Evolutionary conservation across 2,113 vertebrate genomes (phyloP).

Genomic region (Delphinapterus leucas): DNA sequence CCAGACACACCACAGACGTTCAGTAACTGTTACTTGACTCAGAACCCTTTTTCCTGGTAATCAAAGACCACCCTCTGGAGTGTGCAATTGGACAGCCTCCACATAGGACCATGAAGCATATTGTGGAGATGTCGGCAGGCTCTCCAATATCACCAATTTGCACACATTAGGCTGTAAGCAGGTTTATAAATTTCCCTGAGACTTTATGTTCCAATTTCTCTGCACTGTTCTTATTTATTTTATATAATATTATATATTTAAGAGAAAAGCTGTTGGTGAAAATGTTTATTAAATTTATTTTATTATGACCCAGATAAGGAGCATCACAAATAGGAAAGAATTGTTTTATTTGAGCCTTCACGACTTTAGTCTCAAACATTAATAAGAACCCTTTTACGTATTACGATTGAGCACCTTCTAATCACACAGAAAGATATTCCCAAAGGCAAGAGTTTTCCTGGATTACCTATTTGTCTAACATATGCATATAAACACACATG

Average conservation of each 20-base stretch:
- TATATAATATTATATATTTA: background rate
- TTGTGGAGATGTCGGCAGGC: background rate
- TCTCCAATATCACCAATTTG: background rate
- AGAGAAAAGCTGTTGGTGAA: background rate
- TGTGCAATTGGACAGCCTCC: background rate
- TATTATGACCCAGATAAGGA: background rate
- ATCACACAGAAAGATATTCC: background rate
- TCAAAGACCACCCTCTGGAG: background rate
- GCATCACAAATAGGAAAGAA: background rate
- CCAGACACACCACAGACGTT: background rate
- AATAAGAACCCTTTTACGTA: background rate
- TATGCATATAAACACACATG: background rate
- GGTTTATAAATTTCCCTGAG: background rate
- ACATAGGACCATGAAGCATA: no score
- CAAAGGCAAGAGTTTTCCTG: background rate
- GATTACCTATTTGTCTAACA: background rate
- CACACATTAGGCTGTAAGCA: background rate
- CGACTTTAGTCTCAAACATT: background rate
- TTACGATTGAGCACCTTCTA: background rate
- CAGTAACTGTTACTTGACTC: background rate
- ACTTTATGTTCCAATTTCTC: background rate
- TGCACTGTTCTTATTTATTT: background rate
- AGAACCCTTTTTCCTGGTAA: background rate
- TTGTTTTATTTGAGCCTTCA: background rate
- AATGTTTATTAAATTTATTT: constrained; percentile 1